phyloP scores from a whole-genome alignment of 2,888 invertebrate species.

The Tachina fera region DNA sequence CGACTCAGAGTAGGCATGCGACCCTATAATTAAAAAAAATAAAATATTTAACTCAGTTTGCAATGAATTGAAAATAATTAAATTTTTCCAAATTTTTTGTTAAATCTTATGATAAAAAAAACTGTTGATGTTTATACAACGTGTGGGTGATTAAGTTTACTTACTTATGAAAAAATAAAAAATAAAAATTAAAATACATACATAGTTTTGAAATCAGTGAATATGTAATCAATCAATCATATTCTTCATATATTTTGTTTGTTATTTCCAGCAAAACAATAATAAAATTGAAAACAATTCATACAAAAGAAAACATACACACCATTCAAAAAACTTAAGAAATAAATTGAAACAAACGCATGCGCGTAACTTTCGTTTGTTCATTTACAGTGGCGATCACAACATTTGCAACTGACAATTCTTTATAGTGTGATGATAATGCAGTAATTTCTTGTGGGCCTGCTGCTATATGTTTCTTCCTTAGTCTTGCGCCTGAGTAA shows the following conservation, averaged over 20 bases:
- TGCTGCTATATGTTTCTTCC: neutral
- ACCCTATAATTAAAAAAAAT: slow-evolving; percentile 75
- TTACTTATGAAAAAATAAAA: neutral
- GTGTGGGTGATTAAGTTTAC: slow-evolving; percentile 74
- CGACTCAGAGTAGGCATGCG: slow-evolving; percentile 93
- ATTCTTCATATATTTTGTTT: slow-evolving; percentile 44
- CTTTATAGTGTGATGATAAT: neutral
- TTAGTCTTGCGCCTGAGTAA: neutral
- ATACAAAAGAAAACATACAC: slow-evolving; percentile 72
- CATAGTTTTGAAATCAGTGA: slow-evolving; percentile 72
- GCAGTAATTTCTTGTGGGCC: too few species aligned
- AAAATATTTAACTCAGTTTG: neutral
- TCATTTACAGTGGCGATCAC: neutral
- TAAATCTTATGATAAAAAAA: slow-evolving; percentile 31
- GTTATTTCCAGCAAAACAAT: slow-evolving; percentile 33
- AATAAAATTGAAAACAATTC: slow-evolving; percentile 16
- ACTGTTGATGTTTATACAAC: slow-evolving; percentile 79
- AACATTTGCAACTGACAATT: neutral
- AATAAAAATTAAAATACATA: neutral
- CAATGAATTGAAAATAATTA: neutral
- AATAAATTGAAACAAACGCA: slow-evolving; percentile 67
- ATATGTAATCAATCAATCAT: slow-evolving; percentile 81
- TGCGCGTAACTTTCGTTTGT: slow-evolving; percentile 67
- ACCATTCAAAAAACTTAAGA: neutral
- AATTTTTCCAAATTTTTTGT: slow-evolving; percentile 34